Evolutionary conservation across 2,113 vertebrate genomes (phyloP), one percentile per base, ranked within the genome.

Genomic region (Pterophyllum scalare): DNA sequence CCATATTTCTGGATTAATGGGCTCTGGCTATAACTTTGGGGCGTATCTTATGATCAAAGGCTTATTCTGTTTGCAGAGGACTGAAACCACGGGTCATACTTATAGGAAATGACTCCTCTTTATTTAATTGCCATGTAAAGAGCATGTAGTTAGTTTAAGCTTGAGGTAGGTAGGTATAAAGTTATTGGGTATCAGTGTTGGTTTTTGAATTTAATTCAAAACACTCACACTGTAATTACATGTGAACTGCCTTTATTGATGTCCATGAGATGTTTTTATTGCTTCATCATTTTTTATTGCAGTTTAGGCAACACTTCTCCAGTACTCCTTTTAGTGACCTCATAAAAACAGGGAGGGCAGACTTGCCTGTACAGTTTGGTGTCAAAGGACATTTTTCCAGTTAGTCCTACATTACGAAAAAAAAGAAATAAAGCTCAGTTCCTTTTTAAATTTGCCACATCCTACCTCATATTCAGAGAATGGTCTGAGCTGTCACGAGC

Each of bases 401-500:
- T 77, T 33, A 28, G 9, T 64, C 20, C 17, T 79, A 13, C 6
- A 54, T 24, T 56, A 2, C 26, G 9, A 0, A 64, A 46, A 13
- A 13, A 2, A 3, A 7, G 62, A 54, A 13, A 12, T n/a, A 46
- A 20, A 6, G 4, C 13, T 5, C 12, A 77, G 59, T 78, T 77
- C 17, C 13, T 57, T 87, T 70, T 40, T 75, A 31, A 54, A 56
- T 80, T 38, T 76, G 10, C 56, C 49, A 72, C 46, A 52, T 59
- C 80, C 17, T 24, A 64, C 54, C 26, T 76, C 56, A 20, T 81
- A 78, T 74, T 77, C 87, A 88, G 87, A 89, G 79, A 79, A 60
- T 87, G 49, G 77, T 85, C 78, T 70, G 76, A 77, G 77, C 88
- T 92, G 92, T 91, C 92, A 87, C 62, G 65, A 86, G 87, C 90